Conservation (phyloP, 2,113 vertebrate genomes). For the Ceratotherium simum region DNA sequence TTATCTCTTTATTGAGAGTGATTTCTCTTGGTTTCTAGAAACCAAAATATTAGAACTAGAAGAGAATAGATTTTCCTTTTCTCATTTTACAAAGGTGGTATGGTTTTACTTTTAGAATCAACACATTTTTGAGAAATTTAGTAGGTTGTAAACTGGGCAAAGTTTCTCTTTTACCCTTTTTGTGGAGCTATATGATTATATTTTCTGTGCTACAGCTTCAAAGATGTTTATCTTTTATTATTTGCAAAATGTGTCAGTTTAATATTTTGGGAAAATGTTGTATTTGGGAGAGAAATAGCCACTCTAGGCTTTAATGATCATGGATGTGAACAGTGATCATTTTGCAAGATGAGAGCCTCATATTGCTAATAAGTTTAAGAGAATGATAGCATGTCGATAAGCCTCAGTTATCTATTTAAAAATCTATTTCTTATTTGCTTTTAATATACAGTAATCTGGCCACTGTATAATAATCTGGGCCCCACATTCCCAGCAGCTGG, state of each 20-base stretch:
- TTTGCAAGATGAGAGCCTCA: fast-evolving
- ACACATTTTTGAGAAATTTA: background rate
- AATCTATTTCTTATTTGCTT: background rate
- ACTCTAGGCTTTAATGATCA: background rate
- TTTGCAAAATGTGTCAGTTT: slow-evolving; percentile 51
- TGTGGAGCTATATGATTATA: background rate
- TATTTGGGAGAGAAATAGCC: background rate
- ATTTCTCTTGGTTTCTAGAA: slow-evolving; percentile 14
- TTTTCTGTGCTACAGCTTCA: background rate
- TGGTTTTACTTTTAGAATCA: slow-evolving; percentile 40
- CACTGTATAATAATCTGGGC: background rate
- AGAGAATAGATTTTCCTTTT: background rate
- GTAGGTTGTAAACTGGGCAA: background rate
- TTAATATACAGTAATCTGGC: slow-evolving; percentile 43
- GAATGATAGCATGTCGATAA: background rate
- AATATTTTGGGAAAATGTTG: background rate
- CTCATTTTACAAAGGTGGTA: background rate
- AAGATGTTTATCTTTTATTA: slow-evolving; percentile 68
- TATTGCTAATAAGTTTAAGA: background rate
- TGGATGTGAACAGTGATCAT: fast-evolving
- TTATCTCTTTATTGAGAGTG: background rate
- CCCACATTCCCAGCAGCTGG: slow-evolving; percentile 15
- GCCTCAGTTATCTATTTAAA: background rate
- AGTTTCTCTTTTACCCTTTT: background rate
- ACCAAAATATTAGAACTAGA: background rate